Conservation (phyloP, 2,888 invertebrate genomes). For the Pyralis farinalis region DNA sequence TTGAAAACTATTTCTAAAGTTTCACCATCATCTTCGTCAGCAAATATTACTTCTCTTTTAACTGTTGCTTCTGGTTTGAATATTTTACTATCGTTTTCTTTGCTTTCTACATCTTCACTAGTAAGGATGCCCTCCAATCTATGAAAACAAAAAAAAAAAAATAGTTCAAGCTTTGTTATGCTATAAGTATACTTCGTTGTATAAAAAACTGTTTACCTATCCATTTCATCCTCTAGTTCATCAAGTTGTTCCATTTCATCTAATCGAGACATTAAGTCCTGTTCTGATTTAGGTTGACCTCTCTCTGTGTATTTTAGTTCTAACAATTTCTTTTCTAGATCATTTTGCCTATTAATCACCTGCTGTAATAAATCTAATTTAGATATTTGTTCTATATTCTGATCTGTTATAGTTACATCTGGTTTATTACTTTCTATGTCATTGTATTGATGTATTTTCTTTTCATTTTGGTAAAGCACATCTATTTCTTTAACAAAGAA, state of each 20-base stretch:
- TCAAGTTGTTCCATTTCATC: conserved; percentile 79
- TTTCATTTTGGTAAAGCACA: conserved; percentile 4
- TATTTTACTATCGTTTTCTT: conserved; percentile 18
- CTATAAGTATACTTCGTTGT: too few relatives aligned
- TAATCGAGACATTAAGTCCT: conserved; percentile 66
- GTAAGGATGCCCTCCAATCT: conserved; percentile 53
- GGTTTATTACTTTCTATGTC: conserved; percentile 11
- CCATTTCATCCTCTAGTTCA: conserved; percentile 79
- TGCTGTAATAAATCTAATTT: conserved; percentile 50
- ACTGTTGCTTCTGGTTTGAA: conserved; percentile 19
- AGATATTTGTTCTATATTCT: conserved; percentile 23
- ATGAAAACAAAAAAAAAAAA: conserved; percentile 18
- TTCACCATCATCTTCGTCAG: conserved; percentile 57
- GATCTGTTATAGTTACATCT: conserved; percentile 7
- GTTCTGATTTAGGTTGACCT: conserved; percentile 42
- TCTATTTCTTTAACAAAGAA: conserved; percentile 28
- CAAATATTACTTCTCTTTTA: conserved; percentile 59
- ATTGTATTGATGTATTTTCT: conserved; percentile 15
- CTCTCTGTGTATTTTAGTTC: conserved; percentile 50
- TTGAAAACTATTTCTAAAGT: conserved; percentile 57
- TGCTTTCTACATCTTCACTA: conserved; percentile 37
- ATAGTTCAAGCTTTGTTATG: too few relatives aligned
- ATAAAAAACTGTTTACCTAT: conserved; percentile 39
- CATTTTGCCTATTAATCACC: conserved; percentile 56
- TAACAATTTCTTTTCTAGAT: conserved; percentile 46